A percentile compares a stretch with the other conserved stretches of the same genome.
Evolutionary conservation across 2,888 invertebrate genomes (phyloP).

Genomic region (Euzophera pinguis): DNA sequence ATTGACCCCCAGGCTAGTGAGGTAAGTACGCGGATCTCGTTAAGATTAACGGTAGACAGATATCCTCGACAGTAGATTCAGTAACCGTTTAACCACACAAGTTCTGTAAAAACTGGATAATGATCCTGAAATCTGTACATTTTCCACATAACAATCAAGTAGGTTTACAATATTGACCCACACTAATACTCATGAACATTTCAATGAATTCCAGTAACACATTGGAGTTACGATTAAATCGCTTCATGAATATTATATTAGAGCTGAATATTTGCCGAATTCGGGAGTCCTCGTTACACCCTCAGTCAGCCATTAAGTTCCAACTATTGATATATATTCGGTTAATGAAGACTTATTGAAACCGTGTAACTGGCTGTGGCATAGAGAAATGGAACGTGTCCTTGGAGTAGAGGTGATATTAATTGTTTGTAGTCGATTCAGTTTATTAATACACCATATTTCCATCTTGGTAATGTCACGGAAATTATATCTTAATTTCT

Average conservation of each 20-base stretch:
- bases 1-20: too few species aligned
- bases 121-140: too few species aligned
- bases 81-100: too few species aligned
- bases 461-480: too few species aligned
- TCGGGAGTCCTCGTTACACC: not conserved
- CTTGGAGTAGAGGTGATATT: not conserved
- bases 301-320: not conserved
- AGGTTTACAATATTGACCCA: too few species aligned
- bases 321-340: not conserved
- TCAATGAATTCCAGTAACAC: not conserved
- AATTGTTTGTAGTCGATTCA: not conserved
- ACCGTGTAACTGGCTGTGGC: not conserved
- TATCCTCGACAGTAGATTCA: too few species aligned
- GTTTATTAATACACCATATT: too few species aligned
- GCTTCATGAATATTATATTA: slow-evolving; percentile 7
- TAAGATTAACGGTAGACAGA: too few species aligned
- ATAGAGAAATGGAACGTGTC: not conserved
- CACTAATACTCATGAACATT: too few species aligned
- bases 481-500: too few species aligned
- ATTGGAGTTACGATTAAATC: not conserved
- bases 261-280: not conserved
- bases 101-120: too few species aligned
- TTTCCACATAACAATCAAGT: not conserved
- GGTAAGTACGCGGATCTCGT: too few species aligned
- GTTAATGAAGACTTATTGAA: not conserved